Conservation (phyloP, 2,888 invertebrate genomes). For the Trichogramma evanescens region DNA sequence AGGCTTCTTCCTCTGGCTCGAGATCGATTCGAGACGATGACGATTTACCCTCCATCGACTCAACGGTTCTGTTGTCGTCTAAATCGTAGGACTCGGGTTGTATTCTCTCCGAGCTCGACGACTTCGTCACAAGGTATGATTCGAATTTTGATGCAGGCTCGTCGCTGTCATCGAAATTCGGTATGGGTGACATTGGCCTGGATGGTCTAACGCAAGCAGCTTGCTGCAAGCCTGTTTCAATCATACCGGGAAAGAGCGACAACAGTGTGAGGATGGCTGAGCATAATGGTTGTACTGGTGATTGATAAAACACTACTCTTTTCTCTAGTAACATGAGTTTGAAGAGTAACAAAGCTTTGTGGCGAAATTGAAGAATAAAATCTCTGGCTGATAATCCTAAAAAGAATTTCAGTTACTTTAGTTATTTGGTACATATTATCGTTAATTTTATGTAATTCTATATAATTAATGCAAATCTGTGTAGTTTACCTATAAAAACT, state of each 20-base stretch:
- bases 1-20: neutral
- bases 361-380: conserved; percentile 77
- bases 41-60: conserved; percentile 41
- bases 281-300: conserved; percentile 86
- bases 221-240: conserved; percentile 75
- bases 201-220: conserved; percentile 75
- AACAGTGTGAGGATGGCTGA: conserved; percentile 78
- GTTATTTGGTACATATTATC: neutral
- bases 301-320: conserved; percentile 83
- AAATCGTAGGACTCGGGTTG: conserved; percentile 7
- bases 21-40: neutral
- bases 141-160: conserved; percentile 21
- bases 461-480: neutral
- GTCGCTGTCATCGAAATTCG: conserved; percentile 52
- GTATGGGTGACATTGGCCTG: conserved; percentile 67
- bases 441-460: neutral
- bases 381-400: conserved; percentile 76
- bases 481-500: conserved; percentile 58
- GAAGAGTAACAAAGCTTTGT: conserved; percentile 85
- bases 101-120: neutral
- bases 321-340: conserved; percentile 86
- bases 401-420: conserved; percentile 30
- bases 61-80: conserved; percentile 36
- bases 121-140: neutral
- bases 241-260: conserved; percentile 83